Conservation (phyloP, 2,113 vertebrate genomes). For the Etheostoma cragini region DNA sequence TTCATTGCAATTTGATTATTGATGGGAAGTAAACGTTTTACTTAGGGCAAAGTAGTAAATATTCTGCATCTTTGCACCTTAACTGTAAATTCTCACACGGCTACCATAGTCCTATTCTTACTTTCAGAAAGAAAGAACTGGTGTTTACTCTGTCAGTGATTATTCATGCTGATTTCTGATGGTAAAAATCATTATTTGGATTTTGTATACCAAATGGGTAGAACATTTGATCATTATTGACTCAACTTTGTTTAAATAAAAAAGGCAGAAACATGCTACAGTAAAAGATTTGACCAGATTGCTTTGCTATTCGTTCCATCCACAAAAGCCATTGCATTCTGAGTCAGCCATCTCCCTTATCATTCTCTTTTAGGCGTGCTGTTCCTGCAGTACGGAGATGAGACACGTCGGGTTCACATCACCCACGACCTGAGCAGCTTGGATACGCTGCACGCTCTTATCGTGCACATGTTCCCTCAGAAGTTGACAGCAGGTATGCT, state of each 20-base stretch:
- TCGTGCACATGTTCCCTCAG: conserved; percentile 99
- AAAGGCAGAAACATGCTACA: not conserved
- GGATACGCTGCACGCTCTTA: conserved; percentile 97
- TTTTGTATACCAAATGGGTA: not conserved
- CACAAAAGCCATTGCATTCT: not conserved
- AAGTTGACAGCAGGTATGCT: conserved; percentile 99
- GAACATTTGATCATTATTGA: conserved; percentile 25
- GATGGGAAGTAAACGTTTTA: not conserved
- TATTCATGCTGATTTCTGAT: conserved; percentile 7
- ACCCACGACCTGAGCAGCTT: conserved; percentile 98
- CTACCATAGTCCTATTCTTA: not conserved
- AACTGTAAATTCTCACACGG: conserved; percentile 4
- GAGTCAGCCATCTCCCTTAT: not conserved
- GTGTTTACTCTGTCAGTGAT: conserved; percentile 10
- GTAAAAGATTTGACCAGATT: conserved; percentile 4
- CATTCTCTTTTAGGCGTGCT: conserved; percentile 89
- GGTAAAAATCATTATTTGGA: conserved; percentile 1
- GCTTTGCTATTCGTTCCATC: conserved; percentile 12
- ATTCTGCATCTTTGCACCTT: not conserved
- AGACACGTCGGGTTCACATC: conserved; percentile 97
- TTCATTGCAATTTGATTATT: not conserved
- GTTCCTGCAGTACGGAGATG: conserved; percentile 98
- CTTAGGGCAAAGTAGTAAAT: not conserved
- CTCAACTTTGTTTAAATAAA: not conserved
- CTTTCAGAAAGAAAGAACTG: conserved; percentile 8